Evolutionary conservation across 92 coral and sea anemone species (phyloP).

Genomic region (Parazoanthus darwini): DNA sequence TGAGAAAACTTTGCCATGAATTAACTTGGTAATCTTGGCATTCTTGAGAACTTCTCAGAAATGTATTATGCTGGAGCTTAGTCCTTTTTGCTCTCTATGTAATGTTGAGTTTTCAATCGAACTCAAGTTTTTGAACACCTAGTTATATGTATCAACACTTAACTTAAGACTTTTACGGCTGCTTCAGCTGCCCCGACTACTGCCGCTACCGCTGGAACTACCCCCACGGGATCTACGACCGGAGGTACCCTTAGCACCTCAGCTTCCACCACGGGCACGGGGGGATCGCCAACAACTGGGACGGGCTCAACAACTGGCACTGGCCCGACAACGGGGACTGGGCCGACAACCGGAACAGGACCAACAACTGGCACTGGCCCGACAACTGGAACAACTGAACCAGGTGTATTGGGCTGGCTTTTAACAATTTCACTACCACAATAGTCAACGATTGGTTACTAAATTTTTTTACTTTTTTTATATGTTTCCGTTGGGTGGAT

Average conservation of each 20-base stretch:
- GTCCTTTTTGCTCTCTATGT: too few relatives aligned
- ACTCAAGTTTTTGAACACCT: neutral
- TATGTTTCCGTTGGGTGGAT: too few relatives aligned
- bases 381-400: neutral
- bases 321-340: neutral
- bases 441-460: too few relatives aligned
- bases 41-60: too few relatives aligned
- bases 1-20: too few relatives aligned
- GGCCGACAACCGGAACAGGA: neutral
- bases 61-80: too few relatives aligned
- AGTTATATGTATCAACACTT: neutral
- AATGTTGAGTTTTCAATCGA: neutral
- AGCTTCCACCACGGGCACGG: neutral
- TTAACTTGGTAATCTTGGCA: too few relatives aligned
- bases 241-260: neutral
- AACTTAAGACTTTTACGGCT: neutral
- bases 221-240: neutral
- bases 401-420: neutral
- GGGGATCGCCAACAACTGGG: neutral
- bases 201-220: neutral
- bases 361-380: neutral
- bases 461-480: too few relatives aligned
- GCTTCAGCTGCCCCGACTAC: constrained; percentile 23
- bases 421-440: too few relatives aligned
- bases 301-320: neutral